Evolutionary conservation across 2,888 invertebrate species (phyloP), one percentile per base, ranked within the genome.

Genomic region (Nebria brevicollis): DNA sequence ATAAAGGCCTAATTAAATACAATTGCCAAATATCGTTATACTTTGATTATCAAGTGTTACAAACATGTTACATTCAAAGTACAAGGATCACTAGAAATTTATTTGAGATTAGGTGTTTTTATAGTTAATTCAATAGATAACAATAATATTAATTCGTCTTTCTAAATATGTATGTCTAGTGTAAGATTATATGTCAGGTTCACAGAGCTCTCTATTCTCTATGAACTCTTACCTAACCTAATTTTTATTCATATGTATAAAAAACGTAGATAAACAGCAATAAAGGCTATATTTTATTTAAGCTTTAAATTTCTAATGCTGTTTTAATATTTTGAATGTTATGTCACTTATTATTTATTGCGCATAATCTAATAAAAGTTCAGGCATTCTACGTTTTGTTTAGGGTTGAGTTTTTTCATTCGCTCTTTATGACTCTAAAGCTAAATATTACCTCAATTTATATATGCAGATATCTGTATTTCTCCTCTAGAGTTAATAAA

Each of bases 111-210:
- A 54, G 13, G 54, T 54, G 54, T 54, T 54, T 34, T 54, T 54
- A 54, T 54, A 54, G 54, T 54, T 7, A 1, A 54, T 13, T 34
- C 1, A 34, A 54, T 54, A 11, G 54, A 54, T 54, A 54, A 54
- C 54, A 11, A 54, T 7, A 54, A 54, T 2, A 54, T 54, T 8
- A 11, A 13, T 68, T n/a, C 15, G 15, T 10, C 13, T 7, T 20
- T 66, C 66, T 66, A 66, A 20, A 66, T 25, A 54, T 77, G 26
- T 72, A 34, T 77, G 26, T 64, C 0, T 68, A 68, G 42, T 20
- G 15, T 25, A 77, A 20, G 5, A 34, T 34, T 4, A 34, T 5
- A 34, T 34, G 34, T 5, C 34, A 34, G 34, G 34, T 34, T 34
- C 2, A 34, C 34, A 34, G 34, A 34, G 4, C 34, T 34, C 1